Conservation (phyloP, 2,888 invertebrate genomes). For the Galerucella calmariensis region DNA sequence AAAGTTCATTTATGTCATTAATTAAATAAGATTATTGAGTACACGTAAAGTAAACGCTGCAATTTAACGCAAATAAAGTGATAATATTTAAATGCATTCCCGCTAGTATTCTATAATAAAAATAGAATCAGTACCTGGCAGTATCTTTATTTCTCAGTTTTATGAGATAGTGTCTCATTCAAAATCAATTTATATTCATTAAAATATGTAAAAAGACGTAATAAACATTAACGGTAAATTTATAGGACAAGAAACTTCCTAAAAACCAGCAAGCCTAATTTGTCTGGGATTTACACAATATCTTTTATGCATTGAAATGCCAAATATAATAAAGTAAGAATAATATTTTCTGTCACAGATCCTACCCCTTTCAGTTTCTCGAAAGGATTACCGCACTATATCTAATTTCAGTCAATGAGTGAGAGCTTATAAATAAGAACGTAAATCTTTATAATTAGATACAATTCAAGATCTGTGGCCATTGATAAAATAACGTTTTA, state of each 20-base stretch:
- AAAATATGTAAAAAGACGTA: neutral
- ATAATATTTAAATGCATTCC: neutral
- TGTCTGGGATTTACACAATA: too few relatives aligned
- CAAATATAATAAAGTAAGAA: neutral
- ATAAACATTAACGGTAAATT: neutral
- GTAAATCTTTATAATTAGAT: constrained; percentile 2
- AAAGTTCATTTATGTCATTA: constrained; percentile 9
- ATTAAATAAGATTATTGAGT: constrained; percentile 2
- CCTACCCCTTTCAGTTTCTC: neutral
- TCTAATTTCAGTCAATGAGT: neutral
- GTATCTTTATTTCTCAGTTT: neutral
- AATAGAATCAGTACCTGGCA: neutral
- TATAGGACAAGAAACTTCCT: neutral
- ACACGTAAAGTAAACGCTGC: neutral
- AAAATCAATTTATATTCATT: too few relatives aligned
- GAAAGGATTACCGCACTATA: neutral
- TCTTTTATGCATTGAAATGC: neutral
- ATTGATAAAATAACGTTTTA: neutral
- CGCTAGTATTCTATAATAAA: neutral
- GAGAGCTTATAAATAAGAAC: too few relatives aligned
- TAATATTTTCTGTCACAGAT: neutral
- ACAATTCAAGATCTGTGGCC: neutral
- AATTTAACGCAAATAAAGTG: constrained; percentile 1
- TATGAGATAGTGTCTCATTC: neutral
- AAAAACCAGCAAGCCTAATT: too few relatives aligned